Conservation (phyloP, 2,113 vertebrate genomes). For the Telmatochromis bifrenatus region DNA sequence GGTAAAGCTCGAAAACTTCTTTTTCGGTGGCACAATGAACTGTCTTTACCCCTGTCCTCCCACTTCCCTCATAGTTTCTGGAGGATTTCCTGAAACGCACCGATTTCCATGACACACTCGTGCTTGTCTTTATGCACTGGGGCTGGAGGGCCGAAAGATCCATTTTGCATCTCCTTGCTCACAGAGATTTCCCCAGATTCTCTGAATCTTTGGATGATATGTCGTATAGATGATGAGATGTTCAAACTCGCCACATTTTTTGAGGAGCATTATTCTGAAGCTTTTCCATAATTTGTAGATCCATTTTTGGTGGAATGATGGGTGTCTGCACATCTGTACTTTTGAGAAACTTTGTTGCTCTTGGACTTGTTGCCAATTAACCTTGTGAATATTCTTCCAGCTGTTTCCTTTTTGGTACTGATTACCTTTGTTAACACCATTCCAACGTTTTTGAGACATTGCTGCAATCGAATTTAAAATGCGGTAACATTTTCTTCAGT, state of each 20-base stretch:
- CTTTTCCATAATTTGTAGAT: neutral
- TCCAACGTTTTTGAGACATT: neutral
- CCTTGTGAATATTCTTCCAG: neutral
- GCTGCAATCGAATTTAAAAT: neutral
- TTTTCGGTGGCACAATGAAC: neutral
- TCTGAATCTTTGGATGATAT: neutral
- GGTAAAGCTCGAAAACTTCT: neutral
- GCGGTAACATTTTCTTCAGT: neutral
- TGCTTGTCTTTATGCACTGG: fast-evolving
- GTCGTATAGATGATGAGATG: fast-evolving
- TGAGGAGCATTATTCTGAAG: neutral
- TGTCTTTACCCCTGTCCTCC: neutral
- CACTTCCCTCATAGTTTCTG: neutral
- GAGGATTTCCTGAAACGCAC: neutral
- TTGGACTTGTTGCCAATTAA: neutral
- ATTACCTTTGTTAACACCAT: neutral
- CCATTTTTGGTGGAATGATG: neutral
- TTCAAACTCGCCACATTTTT: neutral
- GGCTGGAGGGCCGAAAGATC: fast-evolving
- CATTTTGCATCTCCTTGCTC: neutral
- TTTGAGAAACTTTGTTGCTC: neutral
- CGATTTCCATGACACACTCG: fast-evolving
- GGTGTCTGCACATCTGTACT: fast-evolving
- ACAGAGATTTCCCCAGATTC: neutral
- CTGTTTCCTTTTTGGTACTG: neutral